These are phyloP conservation scores for Noctua janthe DNA, from an alignment of 2,888 invertebrate genomes.

Conservation along the genomic window DNA sequence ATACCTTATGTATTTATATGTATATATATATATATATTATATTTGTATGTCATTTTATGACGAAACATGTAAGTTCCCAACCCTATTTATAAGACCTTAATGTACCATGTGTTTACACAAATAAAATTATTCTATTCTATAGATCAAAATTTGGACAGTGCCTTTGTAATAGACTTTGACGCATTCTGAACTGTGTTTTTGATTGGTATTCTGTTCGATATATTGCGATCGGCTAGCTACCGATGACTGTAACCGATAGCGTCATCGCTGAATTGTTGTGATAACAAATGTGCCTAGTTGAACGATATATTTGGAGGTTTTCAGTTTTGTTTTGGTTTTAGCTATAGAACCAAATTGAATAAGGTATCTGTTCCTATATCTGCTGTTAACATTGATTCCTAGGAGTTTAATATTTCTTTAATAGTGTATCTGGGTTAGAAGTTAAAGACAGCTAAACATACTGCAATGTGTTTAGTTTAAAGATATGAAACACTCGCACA, in stretches of 20 bases:
- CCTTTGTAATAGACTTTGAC: conserved; percentile 25
- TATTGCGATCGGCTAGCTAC: conserved; percentile 25
- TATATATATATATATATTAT: too few species aligned
- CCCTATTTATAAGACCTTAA: too few species aligned
- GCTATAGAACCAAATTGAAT: not conserved
- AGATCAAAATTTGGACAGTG: conserved; percentile 8
- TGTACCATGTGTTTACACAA: too few species aligned
- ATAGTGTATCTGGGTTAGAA: not conserved
- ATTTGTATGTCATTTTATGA: too few species aligned
- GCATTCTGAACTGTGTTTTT: conserved; percentile 28
- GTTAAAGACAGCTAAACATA: not conserved
- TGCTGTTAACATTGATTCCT: not conserved
- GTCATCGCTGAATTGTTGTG: conserved; percentile 42
- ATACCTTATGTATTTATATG: too few species aligned
- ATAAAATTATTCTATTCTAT: too few species aligned
- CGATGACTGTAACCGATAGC: conserved; percentile 39
- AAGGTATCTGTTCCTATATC: not conserved
- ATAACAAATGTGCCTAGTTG: conserved; percentile 37
- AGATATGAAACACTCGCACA: not conserved
- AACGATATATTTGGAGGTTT: conserved; percentile 16
- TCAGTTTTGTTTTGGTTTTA: not conserved
- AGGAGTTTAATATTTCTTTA: not conserved
- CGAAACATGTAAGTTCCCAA: too few species aligned
- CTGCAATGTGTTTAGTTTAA: conserved; percentile 2
- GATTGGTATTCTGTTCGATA: conserved; percentile 38